Evolutionary conservation across 2,113 vertebrate species (phyloP).

Genomic region (Dascyllus trimaculatus): DNA sequence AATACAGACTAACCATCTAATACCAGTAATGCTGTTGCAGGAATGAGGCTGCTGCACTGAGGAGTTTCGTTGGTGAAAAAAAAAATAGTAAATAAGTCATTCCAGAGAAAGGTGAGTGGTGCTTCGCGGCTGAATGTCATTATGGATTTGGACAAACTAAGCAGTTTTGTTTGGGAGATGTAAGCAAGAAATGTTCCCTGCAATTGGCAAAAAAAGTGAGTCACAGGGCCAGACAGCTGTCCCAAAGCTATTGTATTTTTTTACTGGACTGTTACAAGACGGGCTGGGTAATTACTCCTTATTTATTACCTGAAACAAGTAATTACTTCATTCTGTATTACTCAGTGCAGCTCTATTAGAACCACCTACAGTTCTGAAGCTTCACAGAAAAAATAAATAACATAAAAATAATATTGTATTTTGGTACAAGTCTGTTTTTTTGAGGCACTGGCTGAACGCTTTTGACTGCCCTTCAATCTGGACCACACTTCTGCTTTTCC

Average conservation of each 20-base stretch:
- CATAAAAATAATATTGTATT: too few species aligned
- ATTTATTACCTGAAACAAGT: background rate
- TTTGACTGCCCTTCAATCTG: too few species aligned
- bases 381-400: too few species aligned
- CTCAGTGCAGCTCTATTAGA: too few species aligned
- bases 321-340: too few species aligned
- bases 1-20: slow-evolving; percentile 29
- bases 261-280: background rate
- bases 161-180: slow-evolving; percentile 1
- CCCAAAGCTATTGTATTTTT: background rate
- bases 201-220: slow-evolving; percentile 3
- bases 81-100: slow-evolving; percentile 9
- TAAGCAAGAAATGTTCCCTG: background rate
- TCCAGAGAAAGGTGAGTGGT: background rate
- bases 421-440: too few species aligned
- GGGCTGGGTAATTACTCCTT: background rate
- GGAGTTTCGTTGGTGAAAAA: background rate
- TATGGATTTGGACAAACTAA: slow-evolving; percentile 18
- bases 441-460: too few species aligned
- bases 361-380: too few species aligned
- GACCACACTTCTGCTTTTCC: too few species aligned
- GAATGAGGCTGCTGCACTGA: slow-evolving; percentile 13
- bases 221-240: background rate
- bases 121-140: slow-evolving; percentile 6
- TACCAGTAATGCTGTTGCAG: background rate